phyloP scores from a whole-genome alignment of 2,888 invertebrate genomes.

The Abrostola tripartita region DNA sequence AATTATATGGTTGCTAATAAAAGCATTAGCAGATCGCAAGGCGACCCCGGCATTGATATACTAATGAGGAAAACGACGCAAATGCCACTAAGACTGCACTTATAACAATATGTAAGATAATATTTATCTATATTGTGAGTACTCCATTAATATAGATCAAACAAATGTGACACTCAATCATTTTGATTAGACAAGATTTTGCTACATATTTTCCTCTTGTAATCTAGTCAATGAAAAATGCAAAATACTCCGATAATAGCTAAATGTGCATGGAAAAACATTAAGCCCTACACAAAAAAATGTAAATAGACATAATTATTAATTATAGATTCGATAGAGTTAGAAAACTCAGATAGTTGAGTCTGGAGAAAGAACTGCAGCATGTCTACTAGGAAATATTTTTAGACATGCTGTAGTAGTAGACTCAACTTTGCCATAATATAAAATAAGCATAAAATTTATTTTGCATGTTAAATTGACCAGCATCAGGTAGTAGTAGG shows the following conservation, averaged over 20 bases:
- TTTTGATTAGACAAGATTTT: conserved; percentile 29
- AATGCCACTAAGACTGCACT: conserved; percentile 55
- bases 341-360: no score
- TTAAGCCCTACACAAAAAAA: no score
- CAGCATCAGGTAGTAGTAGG: no score
- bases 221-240: conserved; percentile 11
- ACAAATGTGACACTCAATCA: conserved; percentile 31
- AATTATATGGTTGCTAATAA: conserved; percentile 38
- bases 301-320: neutral
- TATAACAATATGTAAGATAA: conserved; percentile 54
- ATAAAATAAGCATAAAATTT: no score
- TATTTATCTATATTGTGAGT: conserved; percentile 32
- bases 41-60: conserved; percentile 72
- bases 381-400: no score
- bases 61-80: conserved; percentile 70
- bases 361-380: no score
- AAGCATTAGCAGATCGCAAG: conserved; percentile 51
- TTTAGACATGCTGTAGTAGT: no score
- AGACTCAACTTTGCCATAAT: no score
- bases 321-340: no score
- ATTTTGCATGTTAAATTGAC: no score
- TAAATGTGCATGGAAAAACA: no score
- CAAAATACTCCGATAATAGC: no score
- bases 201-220: conserved; percentile 34
- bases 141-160: conserved; percentile 20